A percentile compares a stretch with the other conserved stretches of the same genome.
Conservation (phyloP, 2,113 vertebrate genomes). For the Lamprologus tigripictilis region DNA sequence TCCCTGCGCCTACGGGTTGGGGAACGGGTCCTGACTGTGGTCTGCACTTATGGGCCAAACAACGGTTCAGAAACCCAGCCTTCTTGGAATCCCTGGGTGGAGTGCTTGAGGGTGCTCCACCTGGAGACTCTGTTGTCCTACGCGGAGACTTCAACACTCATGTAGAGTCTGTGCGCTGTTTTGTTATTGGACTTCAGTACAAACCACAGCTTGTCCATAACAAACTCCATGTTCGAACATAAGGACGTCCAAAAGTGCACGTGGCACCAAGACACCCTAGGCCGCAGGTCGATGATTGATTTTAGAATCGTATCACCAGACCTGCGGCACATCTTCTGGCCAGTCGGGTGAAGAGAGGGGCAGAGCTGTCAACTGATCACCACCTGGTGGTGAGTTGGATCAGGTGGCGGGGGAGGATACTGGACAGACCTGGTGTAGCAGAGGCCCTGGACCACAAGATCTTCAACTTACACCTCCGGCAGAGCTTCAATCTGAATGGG, state of each 20-base stretch:
- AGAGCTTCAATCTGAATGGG: neutral
- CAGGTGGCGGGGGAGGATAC: neutral
- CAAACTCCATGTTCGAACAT: neutral
- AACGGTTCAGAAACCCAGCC: neutral
- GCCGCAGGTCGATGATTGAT: neutral
- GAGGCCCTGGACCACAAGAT: neutral
- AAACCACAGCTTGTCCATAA: neutral
- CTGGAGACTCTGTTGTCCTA: neutral
- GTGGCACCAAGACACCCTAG: neutral
- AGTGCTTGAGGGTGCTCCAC: neutral
- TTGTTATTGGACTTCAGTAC: neutral
- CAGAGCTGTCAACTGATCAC: neutral
- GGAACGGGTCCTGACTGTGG: fast-evolving
- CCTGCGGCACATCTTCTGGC: fast-evolving
- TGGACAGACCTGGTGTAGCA: neutral
- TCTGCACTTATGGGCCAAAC: neutral
- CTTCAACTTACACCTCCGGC: fast-evolving
- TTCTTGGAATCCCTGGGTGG: neutral
- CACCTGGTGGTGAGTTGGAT: neutral
- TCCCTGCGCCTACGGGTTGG: fast-evolving
- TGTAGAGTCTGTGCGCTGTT: neutral
- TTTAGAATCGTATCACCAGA: neutral
- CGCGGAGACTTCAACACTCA: neutral
- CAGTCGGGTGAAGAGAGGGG: neutral
- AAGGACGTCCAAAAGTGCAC: neutral